Evolutionary conservation across 2,888 invertebrate genomes (phyloP).

Genomic region (Salpingus planirostris): DNA sequence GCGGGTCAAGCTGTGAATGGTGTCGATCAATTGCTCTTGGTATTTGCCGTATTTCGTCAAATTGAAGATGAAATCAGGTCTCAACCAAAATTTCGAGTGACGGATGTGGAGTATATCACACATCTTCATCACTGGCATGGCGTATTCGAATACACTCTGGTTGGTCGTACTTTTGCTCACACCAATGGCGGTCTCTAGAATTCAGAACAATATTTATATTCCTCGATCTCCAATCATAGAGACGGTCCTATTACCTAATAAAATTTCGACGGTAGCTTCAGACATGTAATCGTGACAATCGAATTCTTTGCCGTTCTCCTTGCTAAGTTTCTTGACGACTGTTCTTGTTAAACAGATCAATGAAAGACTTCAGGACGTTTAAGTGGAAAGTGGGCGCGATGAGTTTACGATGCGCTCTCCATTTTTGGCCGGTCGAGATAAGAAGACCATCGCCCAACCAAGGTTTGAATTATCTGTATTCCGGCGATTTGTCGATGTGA

Average conservation of each 20-base stretch:
- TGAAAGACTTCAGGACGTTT: slow-evolving; percentile 78
- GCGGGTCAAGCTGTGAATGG: slow-evolving; percentile 72
- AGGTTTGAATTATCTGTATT: slow-evolving; percentile 72
- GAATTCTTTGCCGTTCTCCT: slow-evolving; percentile 58
- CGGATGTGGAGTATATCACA: slow-evolving; percentile 75
- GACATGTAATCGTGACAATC: slow-evolving; percentile 80
- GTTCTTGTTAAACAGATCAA: slow-evolving; percentile 76
- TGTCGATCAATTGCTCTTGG: slow-evolving; percentile 61
- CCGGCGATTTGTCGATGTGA: slow-evolving; percentile 70
- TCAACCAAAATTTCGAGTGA: slow-evolving; percentile 69
- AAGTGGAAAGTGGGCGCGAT: slow-evolving; percentile 84
- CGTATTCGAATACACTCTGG: slow-evolving; percentile 73
- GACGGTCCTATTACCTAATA: no score
- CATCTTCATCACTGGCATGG: slow-evolving; percentile 85
- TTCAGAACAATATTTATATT: no score
- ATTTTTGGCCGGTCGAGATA: slow-evolving; percentile 81
- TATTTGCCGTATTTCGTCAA: slow-evolving; percentile 64
- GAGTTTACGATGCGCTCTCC: slow-evolving; percentile 76
- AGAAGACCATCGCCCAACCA: slow-evolving; percentile 78
- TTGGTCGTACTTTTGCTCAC: slow-evolving; percentile 75
- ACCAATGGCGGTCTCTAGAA: slow-evolving; percentile 88
- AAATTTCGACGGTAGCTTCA: slow-evolving; percentile 74
- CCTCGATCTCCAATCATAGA: no score
- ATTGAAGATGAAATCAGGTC: slow-evolving; percentile 69
- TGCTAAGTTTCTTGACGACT: slow-evolving; percentile 64